Percentiles rank a stretch among this genome's conserved stretches.
These are phyloP conservation scores for Anguilla pacifica DNA, from an alignment of 2,797 vertebrate species.

Conservation along the genomic window DNA sequence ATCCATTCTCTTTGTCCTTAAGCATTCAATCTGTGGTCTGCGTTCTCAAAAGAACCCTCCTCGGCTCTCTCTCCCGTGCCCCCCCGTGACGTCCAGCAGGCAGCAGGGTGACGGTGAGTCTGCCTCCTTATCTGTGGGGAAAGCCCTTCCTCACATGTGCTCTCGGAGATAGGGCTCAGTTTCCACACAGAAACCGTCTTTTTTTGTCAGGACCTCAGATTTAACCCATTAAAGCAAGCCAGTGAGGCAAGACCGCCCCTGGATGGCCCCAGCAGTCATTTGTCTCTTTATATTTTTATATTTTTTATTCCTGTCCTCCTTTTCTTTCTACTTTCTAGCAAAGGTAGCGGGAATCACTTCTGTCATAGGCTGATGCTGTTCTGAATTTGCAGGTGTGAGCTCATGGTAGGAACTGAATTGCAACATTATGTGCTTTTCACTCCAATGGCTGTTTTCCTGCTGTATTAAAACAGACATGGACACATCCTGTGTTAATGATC, in stretches of 20 bases:
- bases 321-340: not conserved
- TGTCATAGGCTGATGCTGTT: not conserved
- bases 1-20: not conserved
- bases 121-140: not conserved
- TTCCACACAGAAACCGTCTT: not conserved
- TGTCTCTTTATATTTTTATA: not conserved
- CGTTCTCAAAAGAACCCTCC: not conserved
- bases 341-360: not conserved
- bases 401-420: not conserved
- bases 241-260: not conserved
- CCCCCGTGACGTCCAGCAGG: too few relatives aligned
- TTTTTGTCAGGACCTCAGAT: not conserved
- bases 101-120: not conserved
- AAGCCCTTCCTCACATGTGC: constrained; percentile 1
- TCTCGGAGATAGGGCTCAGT: not conserved
- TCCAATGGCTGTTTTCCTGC: not conserved
- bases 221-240: not conserved
- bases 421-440: not conserved
- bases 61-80: not conserved
- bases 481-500: not conserved
- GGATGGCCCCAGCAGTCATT: not conserved
- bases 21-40: constrained; percentile 4
- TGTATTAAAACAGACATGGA: not conserved
- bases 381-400: not conserved
- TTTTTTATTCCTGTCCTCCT: not conserved